Percentiles rank a stretch among this genome's conserved stretches.
phyloP scores from a whole-genome alignment of 2,797 vertebrate genomes.

The Enteromius radiatus region DNA sequence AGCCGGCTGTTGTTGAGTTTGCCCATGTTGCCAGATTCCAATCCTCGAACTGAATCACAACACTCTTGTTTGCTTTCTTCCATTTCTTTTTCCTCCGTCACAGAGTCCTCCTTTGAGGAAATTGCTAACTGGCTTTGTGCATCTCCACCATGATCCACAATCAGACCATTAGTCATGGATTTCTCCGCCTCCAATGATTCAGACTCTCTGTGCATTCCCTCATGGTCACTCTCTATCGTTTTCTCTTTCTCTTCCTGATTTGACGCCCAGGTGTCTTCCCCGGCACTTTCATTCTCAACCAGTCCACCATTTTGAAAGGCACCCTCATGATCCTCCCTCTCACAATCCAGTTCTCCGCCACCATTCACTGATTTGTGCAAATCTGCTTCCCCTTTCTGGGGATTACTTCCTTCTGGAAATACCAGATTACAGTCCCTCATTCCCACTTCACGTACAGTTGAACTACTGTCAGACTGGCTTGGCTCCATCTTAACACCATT shows the following conservation, averaged over 20 bases:
- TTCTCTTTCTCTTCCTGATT: constrained; percentile 25
- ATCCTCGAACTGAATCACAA: constrained; percentile 78
- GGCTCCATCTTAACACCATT: constrained; percentile 51
- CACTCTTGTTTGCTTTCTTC: constrained; percentile 97
- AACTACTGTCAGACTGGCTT: background rate
- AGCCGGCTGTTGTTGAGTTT: constrained; percentile 84
- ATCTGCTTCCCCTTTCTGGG: constrained; percentile 4
- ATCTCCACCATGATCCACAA: constrained; percentile 50
- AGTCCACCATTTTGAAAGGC: constrained; percentile 42
- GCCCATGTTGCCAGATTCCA: constrained; percentile 72
- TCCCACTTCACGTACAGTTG: background rate
- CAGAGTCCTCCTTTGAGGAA: constrained; percentile 96
- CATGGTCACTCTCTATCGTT: constrained; percentile 7
- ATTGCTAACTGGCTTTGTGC: constrained; percentile 79
- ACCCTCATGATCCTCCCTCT: constrained; percentile 35
- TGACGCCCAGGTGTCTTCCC: background rate
- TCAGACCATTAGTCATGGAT: constrained; percentile 53
- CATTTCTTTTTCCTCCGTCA: constrained; percentile 98
- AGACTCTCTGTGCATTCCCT: constrained; percentile 13
- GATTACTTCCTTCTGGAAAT: constrained; percentile 14
- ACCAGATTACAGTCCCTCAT: constrained; percentile 36
- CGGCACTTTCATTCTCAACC: constrained; percentile 10
- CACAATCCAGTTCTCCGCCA: constrained; percentile 33
- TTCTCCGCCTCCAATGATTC: constrained; percentile 55
- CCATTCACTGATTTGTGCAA: constrained; percentile 41